Evolutionary conservation across 2,797 vertebrate genomes (phyloP), one percentile per base, ranked within the genome.

Genomic region (Hephaestus fuliginosus): DNA sequence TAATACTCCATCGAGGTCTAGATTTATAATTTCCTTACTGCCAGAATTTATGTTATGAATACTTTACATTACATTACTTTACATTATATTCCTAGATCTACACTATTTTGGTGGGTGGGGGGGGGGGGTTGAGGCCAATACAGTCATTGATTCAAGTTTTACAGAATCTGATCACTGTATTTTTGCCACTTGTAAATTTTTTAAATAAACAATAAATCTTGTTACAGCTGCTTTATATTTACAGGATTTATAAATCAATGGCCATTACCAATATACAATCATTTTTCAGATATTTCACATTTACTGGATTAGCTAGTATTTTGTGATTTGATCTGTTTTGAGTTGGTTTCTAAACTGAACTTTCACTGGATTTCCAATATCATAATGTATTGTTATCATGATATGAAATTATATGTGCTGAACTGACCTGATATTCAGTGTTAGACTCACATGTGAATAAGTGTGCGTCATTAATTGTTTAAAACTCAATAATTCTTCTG

Each of bases 1-100:
- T 48, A 33, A 51, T 61, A 33, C 14, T 53, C 36, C 0, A 7
- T 52, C 15, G n/a, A 58, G 8, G 4, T 49, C 52, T 33, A 15
- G 43, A 58, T 78, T 70, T 49, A 77, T 66, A 1, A 18, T 67
- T 52, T 55, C 25, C 55, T 28, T 55, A 70, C 36, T 65, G 56
- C 33, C 1, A 0, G 17, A 25, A 63, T 77, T 57, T 36, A 33
- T 17, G 15, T 73, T 25, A 22, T 56, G 33, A 30, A 55, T 44
- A 18, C n/a, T 55, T n/a, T n/a, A n/a, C n/a, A n/a, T n/a, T n/a
- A n/a, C n/a, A n/a, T n/a, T n/a, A n/a, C n/a, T n/a, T n/a, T n/a
- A n/a, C 36, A 30, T 28, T 57, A 28, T 28, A 25, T 39, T 52
- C 8, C 25, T 51, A 51, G 15, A 17, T 39, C 6, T 10, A 13